Percentiles rank a stretch among this genome's conserved stretches.
phyloP scores from a whole-genome alignment of 2,888 invertebrate species.

The Thera britannica region DNA sequence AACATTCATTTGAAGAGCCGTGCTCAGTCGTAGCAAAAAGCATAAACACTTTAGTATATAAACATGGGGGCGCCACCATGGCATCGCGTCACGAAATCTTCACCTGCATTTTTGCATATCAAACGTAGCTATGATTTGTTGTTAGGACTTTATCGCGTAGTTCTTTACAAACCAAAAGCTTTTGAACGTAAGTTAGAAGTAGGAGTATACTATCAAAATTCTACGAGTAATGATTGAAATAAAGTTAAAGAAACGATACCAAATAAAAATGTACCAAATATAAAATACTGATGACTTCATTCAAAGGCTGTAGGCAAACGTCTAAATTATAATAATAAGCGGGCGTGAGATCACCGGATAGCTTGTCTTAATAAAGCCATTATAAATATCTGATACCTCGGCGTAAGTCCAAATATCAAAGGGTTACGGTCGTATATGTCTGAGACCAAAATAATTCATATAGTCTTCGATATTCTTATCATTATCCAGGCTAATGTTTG shows the following conservation, averaged over 20 bases:
- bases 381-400: slow-evolving; percentile 81
- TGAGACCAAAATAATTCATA: slow-evolving; percentile 58
- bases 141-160: slow-evolving; percentile 58
- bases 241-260: slow-evolving; percentile 39
- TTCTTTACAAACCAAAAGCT: background rate
- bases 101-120: slow-evolving; percentile 79
- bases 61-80: slow-evolving; percentile 70
- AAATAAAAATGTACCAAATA: slow-evolving; percentile 40
- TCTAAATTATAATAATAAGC: slow-evolving; percentile 85
- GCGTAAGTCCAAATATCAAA: slow-evolving; percentile 72
- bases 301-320: slow-evolving; percentile 79
- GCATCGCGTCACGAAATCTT: slow-evolving; percentile 77
- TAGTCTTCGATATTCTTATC: background rate
- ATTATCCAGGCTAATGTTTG: background rate
- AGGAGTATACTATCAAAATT: slow-evolving; percentile 6
- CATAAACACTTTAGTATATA: slow-evolving; percentile 65
- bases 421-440: slow-evolving; percentile 56
- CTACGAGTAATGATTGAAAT: slow-evolving; percentile 6
- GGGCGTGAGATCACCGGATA: slow-evolving; percentile 77
- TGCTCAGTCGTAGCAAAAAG: slow-evolving; percentile 66
- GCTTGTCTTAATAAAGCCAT: slow-evolving; percentile 83
- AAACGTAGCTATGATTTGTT: slow-evolving; percentile 73
- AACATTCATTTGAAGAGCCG: slow-evolving; percentile 58
- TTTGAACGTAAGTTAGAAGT: background rate
- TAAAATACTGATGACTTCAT: slow-evolving; percentile 76